phyloP scores from a whole-genome alignment of 2,113 vertebrate genomes.

The Hemiprocne comata region DNA sequence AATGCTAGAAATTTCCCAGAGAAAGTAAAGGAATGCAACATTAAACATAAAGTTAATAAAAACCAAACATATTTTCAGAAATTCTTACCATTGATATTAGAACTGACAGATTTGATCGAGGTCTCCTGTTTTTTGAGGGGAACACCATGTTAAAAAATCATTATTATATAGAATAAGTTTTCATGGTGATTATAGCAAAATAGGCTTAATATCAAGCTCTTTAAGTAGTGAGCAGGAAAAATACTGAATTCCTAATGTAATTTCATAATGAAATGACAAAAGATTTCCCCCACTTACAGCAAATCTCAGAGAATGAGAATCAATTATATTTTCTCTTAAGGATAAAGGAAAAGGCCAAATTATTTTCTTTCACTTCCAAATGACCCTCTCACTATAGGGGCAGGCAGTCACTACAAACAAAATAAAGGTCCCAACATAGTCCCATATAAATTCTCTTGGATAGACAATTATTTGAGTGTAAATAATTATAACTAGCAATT shows the following conservation, averaged over 20 bases:
- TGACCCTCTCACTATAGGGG: neutral
- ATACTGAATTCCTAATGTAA: neutral
- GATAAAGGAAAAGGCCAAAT: neutral
- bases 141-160: neutral
- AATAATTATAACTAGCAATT: neutral
- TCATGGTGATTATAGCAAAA: neutral
- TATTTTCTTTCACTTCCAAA: neutral
- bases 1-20: neutral
- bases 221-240: neutral
- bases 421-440: neutral
- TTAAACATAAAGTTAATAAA: neutral
- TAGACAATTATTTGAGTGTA: neutral
- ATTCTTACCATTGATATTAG: conserved; percentile 10
- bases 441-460: neutral
- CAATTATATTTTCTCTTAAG: neutral
- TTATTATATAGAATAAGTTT: neutral
- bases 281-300: neutral
- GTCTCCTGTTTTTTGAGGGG: neutral
- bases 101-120: neutral
- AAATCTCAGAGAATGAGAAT: neutral
- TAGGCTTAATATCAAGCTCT: neutral
- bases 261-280: neutral
- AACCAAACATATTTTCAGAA: neutral
- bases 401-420: neutral
- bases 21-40: neutral